These are phyloP conservation scores for Sebastes variabilis DNA, from an alignment of 2,797 vertebrate genomes.

Conservation along the genomic window DNA sequence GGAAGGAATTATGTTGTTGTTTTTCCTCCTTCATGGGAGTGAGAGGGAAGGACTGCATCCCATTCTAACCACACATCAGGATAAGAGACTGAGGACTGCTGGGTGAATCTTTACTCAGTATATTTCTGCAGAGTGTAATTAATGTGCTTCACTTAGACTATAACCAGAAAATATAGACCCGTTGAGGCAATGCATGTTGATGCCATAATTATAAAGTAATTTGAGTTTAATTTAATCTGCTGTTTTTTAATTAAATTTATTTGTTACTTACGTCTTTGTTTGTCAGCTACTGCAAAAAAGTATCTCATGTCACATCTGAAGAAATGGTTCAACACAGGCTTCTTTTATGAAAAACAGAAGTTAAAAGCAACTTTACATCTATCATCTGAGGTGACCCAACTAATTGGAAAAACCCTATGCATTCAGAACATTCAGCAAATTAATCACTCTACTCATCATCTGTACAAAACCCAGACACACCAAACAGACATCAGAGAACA, in stretches of 20 bases:
- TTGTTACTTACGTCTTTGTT: background rate
- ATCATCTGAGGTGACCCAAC: background rate
- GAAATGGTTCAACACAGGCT: background rate
- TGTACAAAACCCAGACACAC: no score
- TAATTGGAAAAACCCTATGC: background rate
- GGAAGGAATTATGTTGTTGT: constrained; percentile 34
- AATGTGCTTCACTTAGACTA: background rate
- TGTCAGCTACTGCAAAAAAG: background rate
- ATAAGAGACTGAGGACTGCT: background rate
- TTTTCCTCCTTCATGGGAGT: background rate
- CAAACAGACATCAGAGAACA: no score
- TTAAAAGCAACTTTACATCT: background rate
- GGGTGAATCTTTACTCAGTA: constrained; percentile 1
- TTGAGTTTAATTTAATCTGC: background rate
- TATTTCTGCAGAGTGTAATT: background rate
- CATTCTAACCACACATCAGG: background rate
- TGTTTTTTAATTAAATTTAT: background rate
- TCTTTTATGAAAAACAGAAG: background rate
- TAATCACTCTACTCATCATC: constrained; percentile 4
- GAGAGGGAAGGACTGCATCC: background rate
- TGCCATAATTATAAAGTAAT: background rate
- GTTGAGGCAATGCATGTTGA: background rate
- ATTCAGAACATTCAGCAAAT: constrained; percentile 7
- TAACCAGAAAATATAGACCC: background rate
- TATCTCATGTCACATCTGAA: background rate